A percentile compares a stretch with the other conserved stretches of the same genome.
phyloP scores from a whole-genome alignment of 2,888 invertebrate species.

The Chrysopilus asiliformis region DNA sequence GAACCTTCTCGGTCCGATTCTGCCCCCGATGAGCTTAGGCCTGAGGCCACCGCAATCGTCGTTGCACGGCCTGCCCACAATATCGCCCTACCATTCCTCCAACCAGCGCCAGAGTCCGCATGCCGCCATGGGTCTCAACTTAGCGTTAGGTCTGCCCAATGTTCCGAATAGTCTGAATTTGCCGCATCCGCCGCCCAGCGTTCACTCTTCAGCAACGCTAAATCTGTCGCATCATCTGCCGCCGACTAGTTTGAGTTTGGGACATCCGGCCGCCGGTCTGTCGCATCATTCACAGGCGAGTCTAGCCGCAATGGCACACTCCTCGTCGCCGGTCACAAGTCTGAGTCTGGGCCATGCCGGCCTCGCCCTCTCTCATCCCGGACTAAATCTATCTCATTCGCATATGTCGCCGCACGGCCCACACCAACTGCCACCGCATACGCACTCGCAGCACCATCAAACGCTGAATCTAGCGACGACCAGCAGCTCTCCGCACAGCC shows the following conservation, averaged over 20 bases:
- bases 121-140: constrained; percentile 27
- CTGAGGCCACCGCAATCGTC: constrained; percentile 28
- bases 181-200: constrained; percentile 21
- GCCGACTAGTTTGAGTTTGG: constrained; percentile 25
- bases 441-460: constrained; percentile 23
- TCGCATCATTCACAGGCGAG: constrained; percentile 31
- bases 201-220: constrained; percentile 13
- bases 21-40: constrained; percentile 30
- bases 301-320: constrained; percentile 21
- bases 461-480: constrained; percentile 17
- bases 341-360: constrained; percentile 29
- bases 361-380: constrained; percentile 29
- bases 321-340: constrained; percentile 9
- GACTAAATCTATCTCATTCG: constrained; percentile 24
- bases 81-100: constrained; percentile 33
- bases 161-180: constrained; percentile 21
- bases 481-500: constrained; percentile 25
- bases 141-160: constrained; percentile 27
- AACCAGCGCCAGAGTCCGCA: constrained; percentile 33
- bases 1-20: constrained; percentile 30
- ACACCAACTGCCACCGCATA: constrained; percentile 28
- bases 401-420: constrained; percentile 26
- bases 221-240: constrained; percentile 31
- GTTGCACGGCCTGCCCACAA: constrained; percentile 28
- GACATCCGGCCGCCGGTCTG: constrained; percentile 24